These are phyloP conservation scores for Propithecus perrieri DNA, from an alignment of 2,797 vertebrate species.

Conservation along the genomic window DNA sequence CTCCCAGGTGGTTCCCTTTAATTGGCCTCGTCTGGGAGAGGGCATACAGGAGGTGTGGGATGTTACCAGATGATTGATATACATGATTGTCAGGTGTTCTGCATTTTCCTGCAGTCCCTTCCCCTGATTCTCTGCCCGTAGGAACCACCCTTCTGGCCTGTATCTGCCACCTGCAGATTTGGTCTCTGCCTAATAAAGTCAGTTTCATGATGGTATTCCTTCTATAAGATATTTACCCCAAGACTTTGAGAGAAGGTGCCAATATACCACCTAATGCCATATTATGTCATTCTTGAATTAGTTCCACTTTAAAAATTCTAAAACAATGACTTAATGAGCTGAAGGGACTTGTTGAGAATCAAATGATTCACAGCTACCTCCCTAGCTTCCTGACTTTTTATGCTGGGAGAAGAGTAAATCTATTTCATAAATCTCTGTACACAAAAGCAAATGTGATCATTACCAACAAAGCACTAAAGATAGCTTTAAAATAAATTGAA, in stretches of 20 bases:
- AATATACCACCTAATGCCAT: background rate
- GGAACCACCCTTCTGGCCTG: too few relatives aligned
- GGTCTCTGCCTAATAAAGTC: background rate
- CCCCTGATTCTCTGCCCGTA: too few relatives aligned
- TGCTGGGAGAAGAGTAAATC: background rate
- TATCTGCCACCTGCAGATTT: too few relatives aligned
- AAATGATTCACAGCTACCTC: background rate
- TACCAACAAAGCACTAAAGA: slow-evolving; percentile 4
- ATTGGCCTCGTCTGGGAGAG: too few relatives aligned
- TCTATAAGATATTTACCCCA: background rate
- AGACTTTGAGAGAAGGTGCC: background rate
- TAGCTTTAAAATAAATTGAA: background rate
- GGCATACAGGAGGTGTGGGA: too few relatives aligned
- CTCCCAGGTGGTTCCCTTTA: too few relatives aligned
- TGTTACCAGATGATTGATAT: too few relatives aligned
- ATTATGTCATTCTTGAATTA: background rate
- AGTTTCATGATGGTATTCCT: background rate
- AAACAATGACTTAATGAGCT: background rate
- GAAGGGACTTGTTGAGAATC: background rate
- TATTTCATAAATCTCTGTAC: slow-evolving; percentile 17
- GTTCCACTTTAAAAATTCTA: slow-evolving; percentile 1
- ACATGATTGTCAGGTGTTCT: too few relatives aligned
- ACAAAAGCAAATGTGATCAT: background rate
- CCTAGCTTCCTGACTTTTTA: background rate
- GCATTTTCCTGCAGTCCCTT: too few relatives aligned